Conservation (phyloP, 2,797 vertebrate species). For the Acanthurus lineatus region DNA sequence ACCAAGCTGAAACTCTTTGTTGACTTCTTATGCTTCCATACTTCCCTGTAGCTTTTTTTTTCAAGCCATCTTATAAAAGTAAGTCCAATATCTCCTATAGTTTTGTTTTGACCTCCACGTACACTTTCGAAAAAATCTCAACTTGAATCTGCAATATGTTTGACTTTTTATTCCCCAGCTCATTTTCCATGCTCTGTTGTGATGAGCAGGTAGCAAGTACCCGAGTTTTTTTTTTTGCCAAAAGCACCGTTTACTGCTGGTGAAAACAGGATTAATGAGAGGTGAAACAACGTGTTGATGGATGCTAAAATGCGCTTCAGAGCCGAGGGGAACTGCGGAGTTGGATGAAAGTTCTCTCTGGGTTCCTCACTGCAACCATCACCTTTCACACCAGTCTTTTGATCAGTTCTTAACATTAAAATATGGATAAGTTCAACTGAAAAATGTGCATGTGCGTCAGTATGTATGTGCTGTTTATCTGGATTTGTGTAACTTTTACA, state of each 20-base stretch:
- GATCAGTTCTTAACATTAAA: slow-evolving; percentile 5
- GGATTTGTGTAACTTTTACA: slow-evolving; percentile 14
- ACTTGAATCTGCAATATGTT: neutral
- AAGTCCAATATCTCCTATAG: neutral
- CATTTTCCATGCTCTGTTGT: neutral
- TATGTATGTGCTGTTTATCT: neutral
- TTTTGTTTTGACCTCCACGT: neutral
- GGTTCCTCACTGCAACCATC: neutral
- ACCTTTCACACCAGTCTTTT: slow-evolving; percentile 4
- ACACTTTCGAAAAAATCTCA: neutral
- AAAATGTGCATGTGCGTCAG: neutral
- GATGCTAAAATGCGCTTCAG: neutral
- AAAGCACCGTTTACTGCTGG: slow-evolving; percentile 1
- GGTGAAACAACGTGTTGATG: neutral
- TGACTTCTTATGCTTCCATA: too few species aligned
- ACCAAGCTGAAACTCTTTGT: too few species aligned
- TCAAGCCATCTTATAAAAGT: neutral
- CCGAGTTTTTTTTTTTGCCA: neutral
- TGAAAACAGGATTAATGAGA: slow-evolving; percentile 5
- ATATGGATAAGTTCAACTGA: neutral
- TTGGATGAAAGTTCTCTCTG: neutral
- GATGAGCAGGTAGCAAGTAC: neutral
- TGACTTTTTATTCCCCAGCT: neutral
- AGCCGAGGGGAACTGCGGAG: slow-evolving; percentile 2
- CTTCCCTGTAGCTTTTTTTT: too few species aligned